Base-by-base conservation (phyloP, 2,888 invertebrate species). In the Leptopilina drosophilae region DNA sequence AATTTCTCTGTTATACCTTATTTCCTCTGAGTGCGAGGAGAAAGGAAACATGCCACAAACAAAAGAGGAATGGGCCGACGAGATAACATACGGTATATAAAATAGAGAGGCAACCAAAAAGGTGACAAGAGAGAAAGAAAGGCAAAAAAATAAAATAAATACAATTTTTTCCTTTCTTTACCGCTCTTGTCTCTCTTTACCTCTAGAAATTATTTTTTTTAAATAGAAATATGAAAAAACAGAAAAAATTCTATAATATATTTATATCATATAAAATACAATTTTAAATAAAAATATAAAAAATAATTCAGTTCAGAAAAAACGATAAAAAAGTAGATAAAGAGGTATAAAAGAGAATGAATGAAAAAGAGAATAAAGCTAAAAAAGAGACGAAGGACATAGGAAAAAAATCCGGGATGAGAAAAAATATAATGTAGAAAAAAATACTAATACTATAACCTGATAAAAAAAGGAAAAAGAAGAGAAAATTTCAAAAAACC, bases 351-450 rank as follows among this genome's bases (percentile, higher is more conserved):
- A 33, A 62, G n/a, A 76, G n/a, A 76, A 40, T 53, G 65, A 56
- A 56, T 40, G 49, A 46, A 26, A 64, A 20, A 56, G 20, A 20
- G 20, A 20, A 15, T 6, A 15, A 59, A 75, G n/a, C 15, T 49
- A 26, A 75, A n/a, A 56, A 78, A 64, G 78, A 67, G 33, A 15
- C 76, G 56, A 75, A 77, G 78, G 75, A 73, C n/a, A 73, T 40
- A 15, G n/a, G 69, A 33, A 64, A 33, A 53, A 56, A 64, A 15
- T 49, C 12, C 62, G 33, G 64, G 53, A 64, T 65, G 11, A n/a
- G 59, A 49, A 14, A 79, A 67, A 77, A 79, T 80, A 81, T 69
- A 81, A 79, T 42, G n/a, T 40, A 53, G 49, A 56, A 40, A 15
- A 15, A 15, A 76, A 42, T 40, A n/a, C 42, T 49, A 77, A 20